Evolutionary conservation across 1,140 invertebrate species (phyloP).

Genomic region (Vanessa atalanta): DNA sequence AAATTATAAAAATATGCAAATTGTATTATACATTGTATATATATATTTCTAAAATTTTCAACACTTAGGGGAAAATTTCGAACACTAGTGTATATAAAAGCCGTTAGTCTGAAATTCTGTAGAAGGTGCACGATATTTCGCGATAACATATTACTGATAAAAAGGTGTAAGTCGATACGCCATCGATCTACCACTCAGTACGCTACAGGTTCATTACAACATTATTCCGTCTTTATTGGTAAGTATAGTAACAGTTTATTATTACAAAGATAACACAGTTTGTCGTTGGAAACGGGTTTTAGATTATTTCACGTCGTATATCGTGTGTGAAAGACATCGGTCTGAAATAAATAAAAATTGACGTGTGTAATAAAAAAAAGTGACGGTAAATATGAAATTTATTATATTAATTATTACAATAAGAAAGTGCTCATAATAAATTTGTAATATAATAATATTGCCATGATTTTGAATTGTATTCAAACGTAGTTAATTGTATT

Average conservation of each 20-base stretch:
- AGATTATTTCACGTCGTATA: background rate
- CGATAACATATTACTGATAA: conserved; percentile 19
- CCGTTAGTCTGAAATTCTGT: background rate
- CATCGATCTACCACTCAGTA: conserved; percentile 12
- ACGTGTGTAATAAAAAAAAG: background rate
- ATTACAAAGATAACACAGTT: background rate
- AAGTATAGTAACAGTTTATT: conserved; percentile 1
- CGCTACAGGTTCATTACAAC: background rate
- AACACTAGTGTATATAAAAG: no score
- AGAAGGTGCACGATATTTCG: background rate
- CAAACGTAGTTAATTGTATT: no score
- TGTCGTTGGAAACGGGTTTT: background rate
- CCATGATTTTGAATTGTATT: no score
- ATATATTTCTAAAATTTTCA: no score
- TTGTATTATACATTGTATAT: no score
- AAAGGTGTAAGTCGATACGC: conserved; percentile 12
- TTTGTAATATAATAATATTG: background rate
- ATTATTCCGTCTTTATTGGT: background rate
- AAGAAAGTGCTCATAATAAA: background rate
- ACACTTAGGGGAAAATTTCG: no score
- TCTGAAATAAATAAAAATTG: background rate
- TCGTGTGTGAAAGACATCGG: background rate
- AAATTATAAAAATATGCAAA: no score
- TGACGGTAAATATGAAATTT: background rate
- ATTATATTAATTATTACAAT: background rate